Conservation (phyloP, 1,140 invertebrate genomes). For the Agrypnia vestita region DNA sequence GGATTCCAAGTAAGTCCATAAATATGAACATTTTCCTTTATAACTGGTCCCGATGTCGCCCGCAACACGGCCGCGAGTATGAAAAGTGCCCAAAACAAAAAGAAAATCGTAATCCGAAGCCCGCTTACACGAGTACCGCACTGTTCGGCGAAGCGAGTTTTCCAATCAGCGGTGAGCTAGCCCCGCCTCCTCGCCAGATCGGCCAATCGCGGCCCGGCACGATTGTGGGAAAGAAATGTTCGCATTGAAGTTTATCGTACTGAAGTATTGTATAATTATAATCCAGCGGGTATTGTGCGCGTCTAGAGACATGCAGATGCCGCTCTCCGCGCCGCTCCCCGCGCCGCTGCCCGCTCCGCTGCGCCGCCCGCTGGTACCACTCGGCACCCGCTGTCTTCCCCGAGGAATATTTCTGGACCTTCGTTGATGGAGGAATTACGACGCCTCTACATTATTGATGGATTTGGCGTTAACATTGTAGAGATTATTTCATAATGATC, state of each 20-base stretch:
- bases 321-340: not conserved
- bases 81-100: not conserved
- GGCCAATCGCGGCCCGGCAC: conserved; percentile 44
- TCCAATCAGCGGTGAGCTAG: conserved; percentile 45
- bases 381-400: no score
- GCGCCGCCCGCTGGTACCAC: no score
- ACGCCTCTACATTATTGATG: no score
- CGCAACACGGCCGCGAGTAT: not conserved
- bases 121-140: conserved; percentile 2
- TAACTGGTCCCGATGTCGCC: no score
- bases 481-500: no score
- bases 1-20: no score
- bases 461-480: no score
- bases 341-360: no score
- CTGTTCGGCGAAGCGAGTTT: conserved; percentile 25
- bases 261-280: conserved; percentile 47
- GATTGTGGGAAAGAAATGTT: conserved; percentile 52
- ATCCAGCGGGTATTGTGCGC: conserved; percentile 40
- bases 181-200: conserved; percentile 40
- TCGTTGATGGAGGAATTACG: no score
- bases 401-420: no score
- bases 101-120: not conserved
- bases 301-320: conserved; percentile 42
- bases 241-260: conserved; percentile 48
- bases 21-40: no score